phyloP scores from a whole-genome alignment of 2,797 vertebrate species.

The Lemur catta region DNA sequence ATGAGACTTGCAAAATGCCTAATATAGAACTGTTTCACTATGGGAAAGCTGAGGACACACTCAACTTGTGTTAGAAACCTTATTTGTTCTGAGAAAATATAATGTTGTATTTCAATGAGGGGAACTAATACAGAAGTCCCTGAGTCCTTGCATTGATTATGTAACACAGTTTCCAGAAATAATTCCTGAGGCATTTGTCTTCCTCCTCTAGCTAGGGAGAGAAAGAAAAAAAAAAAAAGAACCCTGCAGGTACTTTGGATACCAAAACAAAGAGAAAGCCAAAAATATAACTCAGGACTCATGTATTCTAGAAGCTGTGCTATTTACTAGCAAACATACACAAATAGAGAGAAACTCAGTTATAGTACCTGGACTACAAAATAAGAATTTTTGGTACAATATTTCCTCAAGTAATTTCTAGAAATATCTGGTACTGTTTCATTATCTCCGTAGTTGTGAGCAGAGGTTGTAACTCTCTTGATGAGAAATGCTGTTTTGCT shows the following conservation, averaged over 20 bases:
- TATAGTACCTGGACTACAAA: constrained; percentile 38
- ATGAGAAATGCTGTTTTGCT: constrained; percentile 32
- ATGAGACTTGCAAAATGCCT: neutral
- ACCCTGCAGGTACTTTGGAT: constrained; percentile 14
- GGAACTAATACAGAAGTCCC: neutral
- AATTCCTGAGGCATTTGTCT: constrained; percentile 36
- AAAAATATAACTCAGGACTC: constrained; percentile 54
- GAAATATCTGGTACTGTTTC: constrained; percentile 52
- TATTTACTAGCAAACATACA: constrained; percentile 52
- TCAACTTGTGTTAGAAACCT: neutral
- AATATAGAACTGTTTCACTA: constrained; percentile 4
- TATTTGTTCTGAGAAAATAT: constrained; percentile 39
- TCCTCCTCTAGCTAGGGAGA: neutral
- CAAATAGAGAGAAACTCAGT: constrained; percentile 45
- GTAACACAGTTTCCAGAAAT: constrained; percentile 65
- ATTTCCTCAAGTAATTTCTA: constrained; percentile 53
- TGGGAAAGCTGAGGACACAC: neutral
- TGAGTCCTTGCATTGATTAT: constrained; percentile 55
- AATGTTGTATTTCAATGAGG: constrained; percentile 42
- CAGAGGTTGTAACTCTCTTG: constrained; percentile 28
- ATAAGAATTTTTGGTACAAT: constrained; percentile 52
- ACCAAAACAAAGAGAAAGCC: constrained; percentile 41
- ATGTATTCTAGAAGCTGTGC: neutral
- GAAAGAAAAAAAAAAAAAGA: neutral
- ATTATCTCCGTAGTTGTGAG: constrained; percentile 34